These are phyloP conservation scores for Myrmecophaga tridactyla DNA, from an alignment of 2,113 vertebrate genomes.

Conservation along the genomic window DNA sequence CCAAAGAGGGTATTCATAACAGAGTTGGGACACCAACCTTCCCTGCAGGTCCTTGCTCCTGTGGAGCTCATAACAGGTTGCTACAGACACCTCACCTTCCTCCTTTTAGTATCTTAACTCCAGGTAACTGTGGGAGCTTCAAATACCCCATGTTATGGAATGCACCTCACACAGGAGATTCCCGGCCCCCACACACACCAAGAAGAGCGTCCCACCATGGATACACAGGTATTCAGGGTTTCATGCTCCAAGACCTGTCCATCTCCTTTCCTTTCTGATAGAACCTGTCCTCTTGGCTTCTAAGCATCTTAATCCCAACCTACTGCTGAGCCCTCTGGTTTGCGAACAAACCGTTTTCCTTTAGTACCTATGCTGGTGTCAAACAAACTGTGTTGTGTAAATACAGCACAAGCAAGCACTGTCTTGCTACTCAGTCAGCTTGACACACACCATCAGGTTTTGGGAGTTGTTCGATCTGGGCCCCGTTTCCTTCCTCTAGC, in stretches of 20 bases:
- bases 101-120: not conserved
- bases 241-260: not conserved
- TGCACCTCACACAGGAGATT: not conserved
- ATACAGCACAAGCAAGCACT: not conserved
- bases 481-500: not conserved
- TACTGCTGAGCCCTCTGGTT: not conserved
- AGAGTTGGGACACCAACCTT: not conserved
- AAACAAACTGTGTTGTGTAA: not conserved
- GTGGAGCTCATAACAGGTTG: not conserved
- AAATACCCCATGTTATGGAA: not conserved
- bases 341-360: not conserved
- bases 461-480: not conserved
- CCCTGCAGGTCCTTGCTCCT: not conserved
- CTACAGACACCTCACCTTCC: not conserved
- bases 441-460: not conserved
- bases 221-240: not conserved
- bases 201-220: not conserved
- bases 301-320: not conserved
- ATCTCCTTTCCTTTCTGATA: not conserved
- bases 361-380: not conserved
- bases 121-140: not conserved
- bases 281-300: not conserved
- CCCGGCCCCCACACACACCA: fast-evolving
- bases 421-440: not conserved
- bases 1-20: not conserved